phyloP scores from a whole-genome alignment of 2,888 invertebrate genomes.

The Lasioglossum morio region DNA sequence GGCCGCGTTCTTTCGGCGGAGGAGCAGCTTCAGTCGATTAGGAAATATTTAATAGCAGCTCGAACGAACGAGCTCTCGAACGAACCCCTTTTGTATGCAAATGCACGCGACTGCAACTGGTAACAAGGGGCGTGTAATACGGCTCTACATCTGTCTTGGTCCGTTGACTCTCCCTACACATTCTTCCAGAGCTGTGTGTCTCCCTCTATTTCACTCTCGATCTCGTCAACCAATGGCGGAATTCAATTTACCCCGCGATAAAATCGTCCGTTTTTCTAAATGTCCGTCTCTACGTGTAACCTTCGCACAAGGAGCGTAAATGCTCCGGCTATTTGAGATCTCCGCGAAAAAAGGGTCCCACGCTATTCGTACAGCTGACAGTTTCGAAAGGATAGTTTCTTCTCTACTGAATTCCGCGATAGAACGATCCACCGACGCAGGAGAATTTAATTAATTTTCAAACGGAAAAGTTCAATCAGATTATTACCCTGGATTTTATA shows the following conservation, averaged over 20 bases:
- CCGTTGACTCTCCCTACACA: constrained; percentile 22
- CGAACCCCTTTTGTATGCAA: constrained; percentile 73
- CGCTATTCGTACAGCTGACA: constrained; percentile 30
- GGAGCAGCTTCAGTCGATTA: constrained; percentile 24
- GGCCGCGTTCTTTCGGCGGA: not conserved
- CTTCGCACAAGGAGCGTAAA: constrained; percentile 27
- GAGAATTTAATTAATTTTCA: not conserved
- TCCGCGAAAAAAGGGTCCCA: constrained; percentile 35
- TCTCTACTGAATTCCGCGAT: constrained; percentile 24
- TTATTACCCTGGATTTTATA: not conserved
- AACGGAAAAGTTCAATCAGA: too few species aligned
- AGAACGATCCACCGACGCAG: not conserved
- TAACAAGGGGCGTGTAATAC: constrained; percentile 48
- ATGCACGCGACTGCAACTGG: constrained; percentile 57
- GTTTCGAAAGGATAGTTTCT: constrained; percentile 13
- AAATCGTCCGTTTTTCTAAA: constrained; percentile 78
- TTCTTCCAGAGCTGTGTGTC: constrained; percentile 22
- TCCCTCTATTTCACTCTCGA: constrained; percentile 10
- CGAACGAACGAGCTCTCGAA: constrained; percentile 64
- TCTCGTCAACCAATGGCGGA: constrained; percentile 69
- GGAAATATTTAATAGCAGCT: constrained; percentile 74
- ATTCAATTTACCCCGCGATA: constrained; percentile 80
- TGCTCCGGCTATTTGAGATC: constrained; percentile 32
- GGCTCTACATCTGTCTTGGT: constrained; percentile 32
- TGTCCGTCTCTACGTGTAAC: constrained; percentile 63